Base-by-base conservation (phyloP, 2,888 invertebrate species). In the Bugula neritina region DNA sequence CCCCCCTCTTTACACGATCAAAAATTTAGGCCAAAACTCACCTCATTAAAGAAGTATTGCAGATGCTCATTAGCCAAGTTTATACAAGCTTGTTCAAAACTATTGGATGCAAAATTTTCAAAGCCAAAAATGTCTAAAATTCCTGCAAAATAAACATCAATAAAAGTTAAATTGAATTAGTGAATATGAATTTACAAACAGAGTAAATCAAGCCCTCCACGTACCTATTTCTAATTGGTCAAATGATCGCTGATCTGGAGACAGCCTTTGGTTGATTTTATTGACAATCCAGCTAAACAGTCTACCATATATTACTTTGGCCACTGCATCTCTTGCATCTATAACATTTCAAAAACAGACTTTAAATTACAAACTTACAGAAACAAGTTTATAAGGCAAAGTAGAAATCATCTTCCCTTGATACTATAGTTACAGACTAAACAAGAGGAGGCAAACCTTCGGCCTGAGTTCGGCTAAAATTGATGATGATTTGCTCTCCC, bases 261-360 rank as follows among this genome's bases (percentile, higher is more conserved):
- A 85, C 74, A 86, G 79, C 52, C 86, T 82, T 73, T 80, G 79
- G 78, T 86, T 86, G 72, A 86, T 81, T 76, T 85, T 85, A 77
- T 83, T 82, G 69, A 86, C 85, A 72, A 86, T 82, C 85, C 85
- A 86, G 72, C 84, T 81, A 81, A 86, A 86, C 75, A 86, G 77
- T 3, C 86, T 81, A 1, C 85, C 83, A 79, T 86, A 86, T 63
- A 86, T 77, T 71, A 84, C 81, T 78, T 86, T 86, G 23, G 85
- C 82, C 77, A 86, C 79, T 69, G 86, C 86, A 77, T 83, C 82
- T 69, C 82, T 73, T 0, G 81, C 80, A 77, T 83, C 83, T 81
- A 76, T 35, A 71, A n/a, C n/a, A n/a, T n/a, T n/a, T n/a, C n/a
- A n/a, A n/a, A n/a, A n/a, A 73, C n/a, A 23, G n/a, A 52, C 29